Evolutionary conservation across 2,797 vertebrate species (phyloP), one percentile per base, ranked within the genome.

Genomic region (Erpetoichthys calabaricus): DNA sequence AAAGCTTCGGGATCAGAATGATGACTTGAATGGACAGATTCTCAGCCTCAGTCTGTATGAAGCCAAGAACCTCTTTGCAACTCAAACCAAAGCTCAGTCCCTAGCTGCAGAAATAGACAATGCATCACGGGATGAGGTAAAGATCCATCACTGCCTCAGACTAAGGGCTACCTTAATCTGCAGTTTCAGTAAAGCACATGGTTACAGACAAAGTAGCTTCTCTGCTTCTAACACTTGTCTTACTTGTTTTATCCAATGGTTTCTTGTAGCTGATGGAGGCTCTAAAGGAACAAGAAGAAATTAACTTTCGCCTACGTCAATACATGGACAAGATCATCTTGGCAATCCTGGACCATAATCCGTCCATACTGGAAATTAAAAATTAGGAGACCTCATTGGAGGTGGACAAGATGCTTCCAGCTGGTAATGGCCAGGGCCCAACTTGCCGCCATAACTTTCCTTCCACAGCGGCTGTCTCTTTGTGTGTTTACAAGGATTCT

Each of bases 271-370:
- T 98, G 58, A 92, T 99, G 92, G 94, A 98, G 71, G 95, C 95
- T 64, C 83, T 99, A 51, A 95, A 92, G 78, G 91, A 99, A 63
- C 95, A 97, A 73, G 95, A 99, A 64, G 94, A 99, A 70, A 98
- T 99, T 65, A 98, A 97, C 70, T 73, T 83, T 56, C 87, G 94
- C 8, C 81, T 99, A 62, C 80, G 95, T 46, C 94, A 99, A 67
- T 99, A 99, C 75, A 98, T 99, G 95, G 95, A 99, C 84, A 97
- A 98, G 82, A 93, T 99, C 10, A 99, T 98, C 72, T 76, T 99
- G 59, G 87, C 88, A 68, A 98, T 98, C 74, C 76, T 99, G 68
- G 95, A 99, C 75, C 91, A 97, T 71, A 96, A 97, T 67, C 95
- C 95, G 0, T 98, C 94, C 69, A 97, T 98, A 69, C 74, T 98